Conservation (phyloP, 1,140 invertebrate species). For the Brachionus sp. region DNA sequence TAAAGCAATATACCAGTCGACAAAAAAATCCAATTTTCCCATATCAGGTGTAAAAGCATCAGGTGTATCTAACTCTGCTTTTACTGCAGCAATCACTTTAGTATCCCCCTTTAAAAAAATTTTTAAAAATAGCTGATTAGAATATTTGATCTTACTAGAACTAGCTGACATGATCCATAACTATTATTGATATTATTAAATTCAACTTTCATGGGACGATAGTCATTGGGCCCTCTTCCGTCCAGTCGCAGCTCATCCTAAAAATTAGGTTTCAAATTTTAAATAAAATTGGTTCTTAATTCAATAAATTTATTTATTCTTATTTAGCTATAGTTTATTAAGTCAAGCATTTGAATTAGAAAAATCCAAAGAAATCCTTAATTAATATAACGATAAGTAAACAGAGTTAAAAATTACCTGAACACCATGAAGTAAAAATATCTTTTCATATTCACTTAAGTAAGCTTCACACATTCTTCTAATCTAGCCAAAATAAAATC, state of each 20-base stretch:
- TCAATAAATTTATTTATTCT: background rate
- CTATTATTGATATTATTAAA: constrained; percentile 40
- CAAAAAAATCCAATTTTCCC: constrained; percentile 89
- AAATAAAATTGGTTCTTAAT: background rate
- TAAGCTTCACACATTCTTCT: constrained; percentile 32
- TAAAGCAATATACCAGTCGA: constrained; percentile 73
- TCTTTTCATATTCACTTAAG: constrained; percentile 44
- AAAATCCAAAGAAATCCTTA: background rate
- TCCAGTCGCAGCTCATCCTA: constrained; percentile 38
- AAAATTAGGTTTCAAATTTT: background rate
- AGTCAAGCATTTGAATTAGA: too few species aligned
- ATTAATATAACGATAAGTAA: background rate
- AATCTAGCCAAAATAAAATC: background rate
- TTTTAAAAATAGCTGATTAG: background rate
- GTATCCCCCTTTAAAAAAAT: constrained; percentile 69
- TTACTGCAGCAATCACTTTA: constrained; percentile 84
- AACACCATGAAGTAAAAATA: constrained; percentile 43
- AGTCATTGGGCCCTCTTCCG: constrained; percentile 30
- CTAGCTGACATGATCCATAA: constrained; percentile 43
- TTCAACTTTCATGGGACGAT: constrained; percentile 39
- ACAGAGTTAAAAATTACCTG: constrained; percentile 22
- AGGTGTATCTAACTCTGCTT: constrained; percentile 82
- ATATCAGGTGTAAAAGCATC: constrained; percentile 69
- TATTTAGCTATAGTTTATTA: too few species aligned
- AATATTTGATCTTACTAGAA: background rate